Evolutionary conservation across 2,113 vertebrate genomes (phyloP).

Genomic region (Leucosticte australis): DNA sequence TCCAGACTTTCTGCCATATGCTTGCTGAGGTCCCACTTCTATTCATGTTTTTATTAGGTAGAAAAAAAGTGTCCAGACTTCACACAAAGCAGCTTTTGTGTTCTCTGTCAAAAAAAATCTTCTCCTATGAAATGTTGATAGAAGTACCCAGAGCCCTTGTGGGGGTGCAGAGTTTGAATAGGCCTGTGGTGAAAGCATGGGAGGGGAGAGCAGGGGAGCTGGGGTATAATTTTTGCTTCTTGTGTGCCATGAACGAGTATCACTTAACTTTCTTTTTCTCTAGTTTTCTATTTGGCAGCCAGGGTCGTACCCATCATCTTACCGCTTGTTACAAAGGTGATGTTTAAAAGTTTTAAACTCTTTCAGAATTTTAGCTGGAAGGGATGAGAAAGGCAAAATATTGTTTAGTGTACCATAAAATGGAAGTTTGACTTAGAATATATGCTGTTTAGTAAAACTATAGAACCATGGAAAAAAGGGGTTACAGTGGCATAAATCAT

Average conservation of each 20-base stretch:
- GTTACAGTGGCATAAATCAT: conserved; percentile 63
- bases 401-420: conserved; percentile 4
- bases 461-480: conserved; percentile 57
- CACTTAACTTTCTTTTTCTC: not conserved
- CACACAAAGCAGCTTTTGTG: conserved; percentile 73
- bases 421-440: conserved; percentile 5
- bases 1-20: conserved; percentile 65
- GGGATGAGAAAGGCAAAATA: not conserved
- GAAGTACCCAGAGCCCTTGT: conserved; percentile 46
- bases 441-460: conserved; percentile 33
- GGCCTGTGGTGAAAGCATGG: not conserved
- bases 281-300: not conserved
- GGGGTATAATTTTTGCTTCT: not conserved
- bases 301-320: not conserved
- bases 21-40: conserved; percentile 64
- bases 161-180: conserved; percentile 44
- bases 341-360: not conserved
- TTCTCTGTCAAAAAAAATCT: conserved; percentile 73
- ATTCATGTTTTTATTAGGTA: conserved; percentile 69
- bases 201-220: not conserved
- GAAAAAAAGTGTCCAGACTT: conserved; percentile 65
- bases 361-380: not conserved
- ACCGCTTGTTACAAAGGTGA: not conserved
- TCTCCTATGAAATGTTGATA: conserved; percentile 63
- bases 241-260: fast-evolving